Evolutionary conservation across 2,888 invertebrate species (phyloP).

Genomic region (Coenonympha glycerion): DNA sequence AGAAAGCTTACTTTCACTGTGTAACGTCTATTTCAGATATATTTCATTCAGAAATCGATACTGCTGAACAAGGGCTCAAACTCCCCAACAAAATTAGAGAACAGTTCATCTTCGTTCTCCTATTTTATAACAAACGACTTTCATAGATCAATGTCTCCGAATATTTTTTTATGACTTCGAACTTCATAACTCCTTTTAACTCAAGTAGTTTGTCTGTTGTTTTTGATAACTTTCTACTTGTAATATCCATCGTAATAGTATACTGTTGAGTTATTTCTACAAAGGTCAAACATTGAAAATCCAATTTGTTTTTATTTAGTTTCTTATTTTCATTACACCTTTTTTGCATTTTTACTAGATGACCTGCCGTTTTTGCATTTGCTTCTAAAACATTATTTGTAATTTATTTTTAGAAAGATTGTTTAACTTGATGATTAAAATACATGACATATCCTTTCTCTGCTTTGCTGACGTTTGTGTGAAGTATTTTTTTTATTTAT

Average conservation of each 20-base stretch:
- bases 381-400: no score
- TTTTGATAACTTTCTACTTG: neutral
- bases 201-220: neutral
- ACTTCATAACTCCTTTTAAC: neutral
- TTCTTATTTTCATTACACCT: no score
- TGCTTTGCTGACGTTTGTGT: no score
- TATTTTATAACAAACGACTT: neutral
- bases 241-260: neutral
- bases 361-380: no score
- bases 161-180: neutral
- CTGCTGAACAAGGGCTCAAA: neutral
- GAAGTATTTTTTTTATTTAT: no score
- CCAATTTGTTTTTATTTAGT: no score
- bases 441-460: no score
- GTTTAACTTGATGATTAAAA: no score
- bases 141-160: neutral
- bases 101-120: neutral
- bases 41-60: neutral
- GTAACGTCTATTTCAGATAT: neutral
- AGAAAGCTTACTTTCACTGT: neutral
- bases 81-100: neutral
- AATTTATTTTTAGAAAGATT: no score
- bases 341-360: no score
- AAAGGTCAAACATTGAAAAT: no score
- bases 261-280: neutral